Conservation (phyloP, 37 sponge, comb jelly and placozoan species). For the Halichondria panicea region DNA sequence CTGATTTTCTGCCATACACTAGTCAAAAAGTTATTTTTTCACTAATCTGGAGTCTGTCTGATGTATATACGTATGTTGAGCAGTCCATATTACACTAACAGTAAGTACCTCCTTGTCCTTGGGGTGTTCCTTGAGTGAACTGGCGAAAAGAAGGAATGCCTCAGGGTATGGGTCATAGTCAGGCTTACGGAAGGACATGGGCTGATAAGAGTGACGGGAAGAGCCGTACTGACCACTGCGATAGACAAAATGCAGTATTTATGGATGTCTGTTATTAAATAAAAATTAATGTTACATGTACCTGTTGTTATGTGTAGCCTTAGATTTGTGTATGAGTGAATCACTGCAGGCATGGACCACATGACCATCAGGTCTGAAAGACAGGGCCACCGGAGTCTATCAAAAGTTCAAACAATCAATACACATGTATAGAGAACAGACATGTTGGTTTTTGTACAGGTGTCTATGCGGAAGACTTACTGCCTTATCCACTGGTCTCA, state of each 20-base stretch:
- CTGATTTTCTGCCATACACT: no score
- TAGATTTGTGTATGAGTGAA: conserved; percentile 29
- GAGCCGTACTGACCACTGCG: not conserved
- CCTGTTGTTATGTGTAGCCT: conserved; percentile 11
- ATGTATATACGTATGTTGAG: no score
- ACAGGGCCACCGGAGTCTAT: conserved; percentile 71
- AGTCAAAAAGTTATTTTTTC: no score
- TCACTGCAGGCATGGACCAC: conserved; percentile 66
- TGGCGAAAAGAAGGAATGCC: conserved; percentile 41
- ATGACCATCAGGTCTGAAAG: conserved; percentile 54
- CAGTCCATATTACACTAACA: not conserved
- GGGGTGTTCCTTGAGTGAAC: conserved; percentile 43
- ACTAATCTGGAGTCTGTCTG: no score
- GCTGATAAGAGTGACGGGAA: conserved; percentile 29
- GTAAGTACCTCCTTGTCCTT: not conserved
- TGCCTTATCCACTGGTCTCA: conserved; percentile 56
- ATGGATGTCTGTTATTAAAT: no score
- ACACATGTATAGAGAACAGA: not conserved
- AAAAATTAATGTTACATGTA: not conserved
- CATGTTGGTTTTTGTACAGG: not conserved
- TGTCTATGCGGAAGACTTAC: conserved; percentile 11
- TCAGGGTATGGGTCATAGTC: conserved; percentile 52
- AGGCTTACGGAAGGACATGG: conserved; percentile 40
- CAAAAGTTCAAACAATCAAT: conserved; percentile 2
- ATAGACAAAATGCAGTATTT: not conserved